phyloP scores from a whole-genome alignment of 2,888 invertebrate species.

The Agrotis puta region DNA sequence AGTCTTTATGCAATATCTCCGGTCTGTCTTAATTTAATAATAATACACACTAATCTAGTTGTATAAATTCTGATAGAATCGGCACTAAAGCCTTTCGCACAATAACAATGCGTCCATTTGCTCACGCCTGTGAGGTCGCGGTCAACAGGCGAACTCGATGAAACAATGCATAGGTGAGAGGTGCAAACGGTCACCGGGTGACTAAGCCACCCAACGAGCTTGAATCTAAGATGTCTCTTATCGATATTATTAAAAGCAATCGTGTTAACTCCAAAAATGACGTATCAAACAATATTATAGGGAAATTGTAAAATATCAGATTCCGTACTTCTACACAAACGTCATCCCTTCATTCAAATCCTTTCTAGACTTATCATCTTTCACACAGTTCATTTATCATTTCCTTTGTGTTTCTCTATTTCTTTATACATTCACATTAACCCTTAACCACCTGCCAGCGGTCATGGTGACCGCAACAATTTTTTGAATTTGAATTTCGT shows the following conservation, averaged over 20 bases:
- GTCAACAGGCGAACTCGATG: conserved; percentile 45
- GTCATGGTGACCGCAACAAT: too few species aligned
- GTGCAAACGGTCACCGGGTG: conserved; percentile 34
- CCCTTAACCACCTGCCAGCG: too few species aligned
- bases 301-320: too few species aligned
- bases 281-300: too few species aligned
- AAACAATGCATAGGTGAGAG: conserved; percentile 43
- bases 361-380: too few species aligned
- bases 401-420: too few species aligned
- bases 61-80: conserved; percentile 7
- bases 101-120: conserved; percentile 33
- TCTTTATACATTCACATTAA: too few species aligned
- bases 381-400: too few species aligned
- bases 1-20: not conserved
- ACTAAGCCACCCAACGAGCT: conserved; percentile 20
- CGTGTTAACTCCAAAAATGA: not conserved
- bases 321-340: too few species aligned
- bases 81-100: conserved; percentile 16
- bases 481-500: too few species aligned
- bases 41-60: conserved; percentile 1
- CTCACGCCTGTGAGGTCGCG: conserved; percentile 43
- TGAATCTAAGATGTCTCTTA: conserved; percentile 24
- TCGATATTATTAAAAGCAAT: conserved; percentile 19
- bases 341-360: too few species aligned
- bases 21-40: not conserved